Percentiles rank a stretch among this genome's conserved stretches.
phyloP scores from a whole-genome alignment of 2,888 invertebrate genomes.

The Leptogaster cylindrica region DNA sequence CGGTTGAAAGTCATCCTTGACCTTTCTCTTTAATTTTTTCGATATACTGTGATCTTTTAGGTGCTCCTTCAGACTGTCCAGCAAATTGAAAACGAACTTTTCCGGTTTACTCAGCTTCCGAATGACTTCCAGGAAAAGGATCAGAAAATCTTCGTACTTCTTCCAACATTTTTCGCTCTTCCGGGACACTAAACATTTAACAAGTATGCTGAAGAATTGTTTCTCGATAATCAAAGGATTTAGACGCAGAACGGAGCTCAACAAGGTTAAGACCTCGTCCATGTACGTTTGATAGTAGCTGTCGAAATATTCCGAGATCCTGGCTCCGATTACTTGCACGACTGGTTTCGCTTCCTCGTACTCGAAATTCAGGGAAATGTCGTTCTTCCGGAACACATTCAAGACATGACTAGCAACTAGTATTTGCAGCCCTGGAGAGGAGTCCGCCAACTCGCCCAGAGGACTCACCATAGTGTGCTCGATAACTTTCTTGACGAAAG shows the following conservation, averaged over 20 bases:
- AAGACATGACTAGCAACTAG: slow-evolving; percentile 51
- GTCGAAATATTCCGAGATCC: slow-evolving; percentile 48
- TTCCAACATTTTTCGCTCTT: slow-evolving; percentile 50
- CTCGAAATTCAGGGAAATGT: slow-evolving; percentile 52
- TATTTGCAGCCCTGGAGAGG: slow-evolving; percentile 45
- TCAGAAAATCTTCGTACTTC: slow-evolving; percentile 55
- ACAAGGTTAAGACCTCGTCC: slow-evolving; percentile 53
- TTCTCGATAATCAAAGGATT: slow-evolving; percentile 58
- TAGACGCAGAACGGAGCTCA: slow-evolving; percentile 55
- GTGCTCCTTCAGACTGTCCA: slow-evolving; percentile 54
- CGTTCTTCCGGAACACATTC: slow-evolving; percentile 55
- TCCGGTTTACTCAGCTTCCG: slow-evolving; percentile 57
- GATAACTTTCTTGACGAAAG: slow-evolving; percentile 43
- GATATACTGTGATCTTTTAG: slow-evolving; percentile 49
- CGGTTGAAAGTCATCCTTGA: slow-evolving; percentile 11
- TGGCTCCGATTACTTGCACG: slow-evolving; percentile 48
- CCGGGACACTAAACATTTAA: slow-evolving; percentile 53
- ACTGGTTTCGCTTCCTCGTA: slow-evolving; percentile 10
- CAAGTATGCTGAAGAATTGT: slow-evolving; percentile 53
- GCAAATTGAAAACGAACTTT: slow-evolving; percentile 55
- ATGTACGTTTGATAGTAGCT: slow-evolving; percentile 48
- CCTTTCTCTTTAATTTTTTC: slow-evolving; percentile 48
- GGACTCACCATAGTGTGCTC: too few relatives aligned
- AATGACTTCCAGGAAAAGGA: slow-evolving; percentile 57
- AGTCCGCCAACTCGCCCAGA: too few relatives aligned